Evolutionary conservation across 2,888 invertebrate species (phyloP).

Genomic region (Tenthredo scrophulariae): DNA sequence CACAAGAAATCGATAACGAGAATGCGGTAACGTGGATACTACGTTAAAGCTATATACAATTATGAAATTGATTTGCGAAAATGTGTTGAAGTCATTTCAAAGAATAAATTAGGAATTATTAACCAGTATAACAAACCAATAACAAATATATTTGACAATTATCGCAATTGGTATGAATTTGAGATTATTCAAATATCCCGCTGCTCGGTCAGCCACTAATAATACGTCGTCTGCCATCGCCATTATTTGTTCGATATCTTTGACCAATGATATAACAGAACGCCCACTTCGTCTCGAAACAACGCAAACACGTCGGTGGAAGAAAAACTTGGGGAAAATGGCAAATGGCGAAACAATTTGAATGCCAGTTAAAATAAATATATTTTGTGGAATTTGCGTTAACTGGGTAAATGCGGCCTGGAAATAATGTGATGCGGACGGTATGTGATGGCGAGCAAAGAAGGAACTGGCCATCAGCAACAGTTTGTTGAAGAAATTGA

Average conservation of each 20-base stretch:
- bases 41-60: not conserved
- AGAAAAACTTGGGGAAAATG: not conserved
- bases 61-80: not conserved
- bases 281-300: conserved; percentile 47
- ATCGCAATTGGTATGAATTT: conserved; percentile 2
- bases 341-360: conserved; percentile 59
- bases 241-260: conserved; percentile 36
- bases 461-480: conserved; percentile 71
- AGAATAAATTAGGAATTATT: not conserved
- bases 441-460: conserved; percentile 72
- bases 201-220: conserved; percentile 20
- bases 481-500: conserved; percentile 89
- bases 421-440: conserved; percentile 69
- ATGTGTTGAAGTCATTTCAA: not conserved
- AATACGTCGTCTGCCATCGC: not conserved
- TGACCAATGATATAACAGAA: conserved; percentile 41
- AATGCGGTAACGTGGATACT: conserved; percentile 7
- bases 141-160: conserved; percentile 21
- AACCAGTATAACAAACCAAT: not conserved
- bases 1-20: conserved; percentile 52
- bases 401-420: conserved; percentile 65
- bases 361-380: conserved; percentile 60
- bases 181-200: conserved; percentile 29
- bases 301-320: conserved; percentile 50
- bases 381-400: conserved; percentile 46